Base-by-base conservation (phyloP, 2,888 invertebrate genomes). In the Clepsis dumicolana region DNA sequence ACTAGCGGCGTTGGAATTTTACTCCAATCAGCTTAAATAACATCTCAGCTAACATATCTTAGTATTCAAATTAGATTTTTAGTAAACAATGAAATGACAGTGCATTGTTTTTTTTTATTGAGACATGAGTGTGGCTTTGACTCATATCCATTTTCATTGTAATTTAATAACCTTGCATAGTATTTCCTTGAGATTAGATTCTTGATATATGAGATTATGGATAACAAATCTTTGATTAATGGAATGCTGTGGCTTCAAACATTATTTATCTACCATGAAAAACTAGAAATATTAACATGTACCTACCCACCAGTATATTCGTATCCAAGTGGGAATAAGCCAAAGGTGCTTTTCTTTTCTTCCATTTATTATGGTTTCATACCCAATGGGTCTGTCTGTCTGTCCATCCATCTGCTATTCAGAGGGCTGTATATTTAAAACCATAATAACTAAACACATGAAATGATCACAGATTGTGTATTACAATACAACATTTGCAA, bases 111-210 rank as follows among this genome's bases (percentile, higher is more conserved):
- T 21, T 48, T 44, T 44, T 44, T 44, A 41, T 18, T 16, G 21
- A 21, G 21, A 48, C 21, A 2, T 21, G 10, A 10, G 12, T 12
- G 5, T 12, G 12, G 12, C 21, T 48, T 44, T 8, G 21, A 21
- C 21, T 48, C 21, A 21, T 5, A 12, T 12, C 10, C 21, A 21
- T 2, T 48, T 21, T 48, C 48, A 48, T 8, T 48, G 48, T 52
- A 52, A 27, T 25, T 27, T 27, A 12, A 50, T 50, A 27, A 52
- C n/a, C 27, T 52, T 52, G 27, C 27, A n/a, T 21, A 14, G 25
- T 52, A 52, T 52, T 25, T 25, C 52, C 25, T 52, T 52, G 52
- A 52, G 52, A 52, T 52, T 52, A 52, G 52, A 52, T 52, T 52
- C 25, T 52, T 52, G 25, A 27, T 52, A 14, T 48, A 21, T 54